Evolutionary conservation across 1,140 invertebrate species (phyloP).

Genomic region (Bombus fervidus): DNA sequence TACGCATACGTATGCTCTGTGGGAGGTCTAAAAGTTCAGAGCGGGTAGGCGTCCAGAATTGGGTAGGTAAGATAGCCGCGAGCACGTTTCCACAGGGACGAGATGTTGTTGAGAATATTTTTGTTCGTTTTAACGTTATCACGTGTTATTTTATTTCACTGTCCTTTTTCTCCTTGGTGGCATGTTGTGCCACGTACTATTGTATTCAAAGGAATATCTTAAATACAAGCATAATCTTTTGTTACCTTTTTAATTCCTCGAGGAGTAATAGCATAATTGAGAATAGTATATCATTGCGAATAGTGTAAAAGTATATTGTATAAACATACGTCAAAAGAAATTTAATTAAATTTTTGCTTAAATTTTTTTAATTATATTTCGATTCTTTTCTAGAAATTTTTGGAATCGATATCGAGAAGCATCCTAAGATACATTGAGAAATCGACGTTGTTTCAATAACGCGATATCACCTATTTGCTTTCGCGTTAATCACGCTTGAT

Average conservation of each 20-base stretch:
- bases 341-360: no score
- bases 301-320: not conserved
- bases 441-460: not conserved
- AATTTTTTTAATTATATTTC: no score
- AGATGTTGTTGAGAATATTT: not conserved
- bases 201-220: no score
- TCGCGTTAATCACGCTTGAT: constrained; percentile 13
- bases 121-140: not conserved
- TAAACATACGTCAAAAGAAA: no score
- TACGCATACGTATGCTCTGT: constrained; percentile 36
- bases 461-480: not conserved
- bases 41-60: not conserved
- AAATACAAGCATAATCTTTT: no score
- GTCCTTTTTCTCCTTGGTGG: not conserved
- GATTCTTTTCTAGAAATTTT: no score
- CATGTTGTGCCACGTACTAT: no score
- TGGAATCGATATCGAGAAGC: no score
- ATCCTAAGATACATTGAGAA: not conserved
- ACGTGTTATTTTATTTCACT: not conserved
- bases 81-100: not conserved
- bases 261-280: not conserved
- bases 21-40: constrained; percentile 6
- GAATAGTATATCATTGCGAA: not conserved
- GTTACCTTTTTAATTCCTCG: no score
- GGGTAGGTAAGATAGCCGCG: constrained; percentile 22